These are phyloP conservation scores for Dermolepida albohirtum DNA, from an alignment of 2,888 invertebrate species.

Conservation along the genomic window DNA sequence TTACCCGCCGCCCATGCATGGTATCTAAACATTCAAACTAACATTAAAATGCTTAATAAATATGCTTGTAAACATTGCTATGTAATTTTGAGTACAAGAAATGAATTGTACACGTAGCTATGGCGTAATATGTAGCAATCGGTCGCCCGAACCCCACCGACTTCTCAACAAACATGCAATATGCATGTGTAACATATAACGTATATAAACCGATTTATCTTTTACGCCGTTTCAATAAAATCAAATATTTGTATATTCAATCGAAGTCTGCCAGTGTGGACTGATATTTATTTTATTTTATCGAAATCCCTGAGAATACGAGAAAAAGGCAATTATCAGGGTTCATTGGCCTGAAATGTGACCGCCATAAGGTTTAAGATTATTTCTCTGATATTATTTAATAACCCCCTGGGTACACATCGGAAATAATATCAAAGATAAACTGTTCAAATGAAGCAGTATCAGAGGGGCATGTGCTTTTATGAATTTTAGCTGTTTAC, in stretches of 20 bases:
- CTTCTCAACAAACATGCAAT: too few species aligned
- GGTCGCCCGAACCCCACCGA: too few species aligned
- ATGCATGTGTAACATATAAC: too few species aligned
- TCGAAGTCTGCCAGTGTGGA: background rate
- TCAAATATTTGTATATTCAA: conserved; percentile 25
- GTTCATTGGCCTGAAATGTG: conserved; percentile 33
- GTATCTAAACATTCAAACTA: too few species aligned
- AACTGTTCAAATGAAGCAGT: conserved; percentile 5
- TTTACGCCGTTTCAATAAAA: conserved; percentile 4
- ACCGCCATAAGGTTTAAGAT: conserved; percentile 32
- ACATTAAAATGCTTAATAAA: too few species aligned
- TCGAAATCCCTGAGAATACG: conserved; percentile 16
- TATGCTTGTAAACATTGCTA: too few species aligned
- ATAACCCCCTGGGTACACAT: conserved; percentile 26
- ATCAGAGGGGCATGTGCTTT: conserved; percentile 12
- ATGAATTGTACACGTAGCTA: too few species aligned
- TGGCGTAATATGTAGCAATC: too few species aligned
- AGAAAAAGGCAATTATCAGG: conserved; percentile 7
- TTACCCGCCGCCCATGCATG: too few species aligned
- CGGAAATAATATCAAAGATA: conserved; percentile 8
- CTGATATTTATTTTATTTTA: conserved; percentile 33
- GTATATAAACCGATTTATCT: too few species aligned
- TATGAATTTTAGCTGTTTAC: conserved; percentile 1
- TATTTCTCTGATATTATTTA: conserved; percentile 28
- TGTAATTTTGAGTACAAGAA: too few species aligned